These are phyloP conservation scores for Phengaris arion DNA, from an alignment of 2,888 invertebrate species.

Conservation along the genomic window DNA sequence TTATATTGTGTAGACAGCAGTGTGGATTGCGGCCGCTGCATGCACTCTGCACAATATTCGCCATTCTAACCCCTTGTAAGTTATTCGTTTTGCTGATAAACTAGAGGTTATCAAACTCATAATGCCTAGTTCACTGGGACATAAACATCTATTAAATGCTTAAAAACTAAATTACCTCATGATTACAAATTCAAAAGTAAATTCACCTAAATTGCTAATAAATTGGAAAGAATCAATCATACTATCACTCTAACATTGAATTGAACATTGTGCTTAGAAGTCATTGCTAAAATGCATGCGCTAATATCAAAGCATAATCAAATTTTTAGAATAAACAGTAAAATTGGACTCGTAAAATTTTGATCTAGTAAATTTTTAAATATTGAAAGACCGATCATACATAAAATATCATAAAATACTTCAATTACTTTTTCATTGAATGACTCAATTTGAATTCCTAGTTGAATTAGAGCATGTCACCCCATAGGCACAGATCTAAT, in stretches of 20 bases:
- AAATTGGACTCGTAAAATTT: neutral
- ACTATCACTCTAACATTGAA: neutral
- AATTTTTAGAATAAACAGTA: neutral
- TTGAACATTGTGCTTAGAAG: slow-evolving; percentile 12
- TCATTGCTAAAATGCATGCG: slow-evolving; percentile 22
- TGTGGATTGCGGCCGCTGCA: slow-evolving; percentile 66
- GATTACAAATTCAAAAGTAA: neutral
- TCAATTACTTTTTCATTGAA: neutral
- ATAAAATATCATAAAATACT: slow-evolving; percentile 12
- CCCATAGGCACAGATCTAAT: slow-evolving; percentile 38
- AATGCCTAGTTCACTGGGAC: neutral
- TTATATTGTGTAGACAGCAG: slow-evolving; percentile 64
- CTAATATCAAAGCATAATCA: neutral
- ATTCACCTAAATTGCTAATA: neutral
- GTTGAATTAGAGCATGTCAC: slow-evolving; percentile 37
- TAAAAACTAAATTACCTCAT: neutral
- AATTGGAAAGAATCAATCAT: neutral
- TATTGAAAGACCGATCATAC: neutral
- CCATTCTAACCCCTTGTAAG: slow-evolving; percentile 51
- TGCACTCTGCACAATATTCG: slow-evolving; percentile 62
- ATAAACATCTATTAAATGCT: neutral
- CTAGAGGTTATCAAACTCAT: neutral
- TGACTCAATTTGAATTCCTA: neutral
- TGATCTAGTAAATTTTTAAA: neutral
- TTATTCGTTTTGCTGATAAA: slow-evolving; percentile 33